phyloP scores from a whole-genome alignment of 2,113 vertebrate species.

The Toxotes chatareus region DNA sequence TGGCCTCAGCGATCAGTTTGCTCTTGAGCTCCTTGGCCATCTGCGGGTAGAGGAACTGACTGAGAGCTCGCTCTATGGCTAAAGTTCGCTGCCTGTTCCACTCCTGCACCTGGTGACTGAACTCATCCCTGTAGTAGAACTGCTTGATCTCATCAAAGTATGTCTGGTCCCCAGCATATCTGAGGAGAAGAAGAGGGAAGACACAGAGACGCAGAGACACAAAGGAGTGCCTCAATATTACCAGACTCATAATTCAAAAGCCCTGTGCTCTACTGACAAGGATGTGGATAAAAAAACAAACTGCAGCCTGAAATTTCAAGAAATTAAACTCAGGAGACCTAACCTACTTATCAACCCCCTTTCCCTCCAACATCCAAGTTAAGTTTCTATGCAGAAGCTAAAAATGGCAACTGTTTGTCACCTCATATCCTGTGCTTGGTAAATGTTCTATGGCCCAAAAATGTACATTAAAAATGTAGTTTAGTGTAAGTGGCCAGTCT shows the following conservation, averaged over 20 bases:
- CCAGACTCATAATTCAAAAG: conserved; percentile 34
- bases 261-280: background rate
- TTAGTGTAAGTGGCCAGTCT: background rate
- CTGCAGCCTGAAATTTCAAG: conserved; percentile 13
- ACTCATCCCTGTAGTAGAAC: conserved; percentile 99
- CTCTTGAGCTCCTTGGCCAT: conserved; percentile 98
- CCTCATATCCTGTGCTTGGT: conserved; percentile 18
- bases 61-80: conserved; percentile 94
- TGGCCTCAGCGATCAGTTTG: conserved; percentile 94
- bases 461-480: background rate
- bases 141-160: conserved; percentile 99
- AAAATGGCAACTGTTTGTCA: conserved; percentile 28
- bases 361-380: conserved; percentile 7
- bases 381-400: conserved; percentile 12
- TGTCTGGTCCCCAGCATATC: conserved; percentile 93
- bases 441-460: background rate
- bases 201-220: background rate
- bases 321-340: conserved; percentile 29
- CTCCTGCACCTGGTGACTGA: conserved; percentile 99
- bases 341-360: conserved; percentile 47
- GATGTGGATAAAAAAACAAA: conserved; percentile 10
- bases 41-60: conserved; percentile 97
- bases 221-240: background rate
- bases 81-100: conserved; percentile 97
- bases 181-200: conserved; percentile 63